Evolutionary conservation across 2,797 vertebrate species (phyloP).

Genomic region (Delichon dasypus): DNA sequence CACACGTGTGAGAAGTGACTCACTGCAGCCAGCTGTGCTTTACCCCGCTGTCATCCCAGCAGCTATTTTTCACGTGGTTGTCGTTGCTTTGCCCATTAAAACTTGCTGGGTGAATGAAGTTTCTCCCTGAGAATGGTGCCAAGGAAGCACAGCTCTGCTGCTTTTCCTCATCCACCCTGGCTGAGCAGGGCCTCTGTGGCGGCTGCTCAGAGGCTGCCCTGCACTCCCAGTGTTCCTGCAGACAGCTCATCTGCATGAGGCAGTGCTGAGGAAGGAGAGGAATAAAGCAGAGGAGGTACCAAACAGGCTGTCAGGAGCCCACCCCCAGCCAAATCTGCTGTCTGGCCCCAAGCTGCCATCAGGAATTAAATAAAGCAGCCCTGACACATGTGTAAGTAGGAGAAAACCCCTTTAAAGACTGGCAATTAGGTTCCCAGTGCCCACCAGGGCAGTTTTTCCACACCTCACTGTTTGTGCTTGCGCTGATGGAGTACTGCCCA

Average conservation of each 20-base stretch:
- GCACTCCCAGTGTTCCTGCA: not conserved
- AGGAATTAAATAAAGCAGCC: not conserved
- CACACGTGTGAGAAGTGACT: not conserved
- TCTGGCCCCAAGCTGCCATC: not conserved
- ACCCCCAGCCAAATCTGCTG: not conserved
- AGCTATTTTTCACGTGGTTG: accelerated
- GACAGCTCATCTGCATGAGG: not conserved
- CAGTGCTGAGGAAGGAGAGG: not conserved
- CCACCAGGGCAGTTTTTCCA: not conserved
- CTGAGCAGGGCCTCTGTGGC: not conserved
- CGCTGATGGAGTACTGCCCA: not conserved
- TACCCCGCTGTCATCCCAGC: not conserved
- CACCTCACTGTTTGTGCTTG: not conserved
- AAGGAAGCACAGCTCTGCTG: accelerated
- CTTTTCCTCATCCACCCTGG: not conserved
- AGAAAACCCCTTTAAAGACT: not conserved
- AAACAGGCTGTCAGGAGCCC: not conserved
- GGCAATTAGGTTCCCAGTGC: not conserved
- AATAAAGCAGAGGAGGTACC: not conserved
- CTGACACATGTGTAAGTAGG: accelerated
- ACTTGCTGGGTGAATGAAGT: not conserved
- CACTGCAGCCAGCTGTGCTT: not conserved
- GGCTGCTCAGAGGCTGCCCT: not conserved
- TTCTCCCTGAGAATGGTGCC: not conserved
- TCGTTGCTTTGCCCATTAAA: not conserved